phyloP scores from a whole-genome alignment of 2,888 invertebrate genomes.

The Rhabditophanes sp. region DNA sequence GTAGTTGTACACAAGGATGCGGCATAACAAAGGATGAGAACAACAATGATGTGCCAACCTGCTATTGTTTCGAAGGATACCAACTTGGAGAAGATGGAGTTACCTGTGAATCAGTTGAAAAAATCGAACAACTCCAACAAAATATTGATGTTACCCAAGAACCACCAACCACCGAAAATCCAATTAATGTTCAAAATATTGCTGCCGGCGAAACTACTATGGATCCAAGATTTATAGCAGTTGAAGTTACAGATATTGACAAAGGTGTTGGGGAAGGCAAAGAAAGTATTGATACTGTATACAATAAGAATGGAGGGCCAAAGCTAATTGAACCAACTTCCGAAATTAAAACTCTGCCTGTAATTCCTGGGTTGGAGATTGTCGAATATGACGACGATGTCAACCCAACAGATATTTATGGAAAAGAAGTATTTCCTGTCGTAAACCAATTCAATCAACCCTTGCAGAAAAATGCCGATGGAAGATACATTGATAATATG shows the following conservation, averaged over 20 bases:
- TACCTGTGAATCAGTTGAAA: slow-evolving; percentile 15
- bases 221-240: too few relatives aligned
- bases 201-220: too few relatives aligned
- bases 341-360: too few relatives aligned
- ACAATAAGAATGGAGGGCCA: too few relatives aligned
- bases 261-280: too few relatives aligned
- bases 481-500: too few relatives aligned
- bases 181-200: too few relatives aligned
- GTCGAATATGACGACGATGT: too few relatives aligned
- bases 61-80: slow-evolving; percentile 37
- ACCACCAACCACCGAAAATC: not conserved
- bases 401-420: slow-evolving; percentile 22
- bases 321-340: too few relatives aligned
- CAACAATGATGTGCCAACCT: slow-evolving; percentile 16
- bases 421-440: slow-evolving; percentile 16
- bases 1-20: slow-evolving; percentile 40
- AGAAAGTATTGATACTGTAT: too few relatives aligned
- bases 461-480: slow-evolving; percentile 7
- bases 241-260: too few relatives aligned
- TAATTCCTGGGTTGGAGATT: too few relatives aligned
- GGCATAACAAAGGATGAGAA: slow-evolving; percentile 20
- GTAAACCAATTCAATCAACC: slow-evolving; percentile 8
- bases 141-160: slow-evolving; percentile 10
- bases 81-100: slow-evolving; percentile 23
- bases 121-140: slow-evolving; percentile 9